phyloP scores from a whole-genome alignment of 2,888 invertebrate species.

The Trissolcus brochymenae region DNA sequence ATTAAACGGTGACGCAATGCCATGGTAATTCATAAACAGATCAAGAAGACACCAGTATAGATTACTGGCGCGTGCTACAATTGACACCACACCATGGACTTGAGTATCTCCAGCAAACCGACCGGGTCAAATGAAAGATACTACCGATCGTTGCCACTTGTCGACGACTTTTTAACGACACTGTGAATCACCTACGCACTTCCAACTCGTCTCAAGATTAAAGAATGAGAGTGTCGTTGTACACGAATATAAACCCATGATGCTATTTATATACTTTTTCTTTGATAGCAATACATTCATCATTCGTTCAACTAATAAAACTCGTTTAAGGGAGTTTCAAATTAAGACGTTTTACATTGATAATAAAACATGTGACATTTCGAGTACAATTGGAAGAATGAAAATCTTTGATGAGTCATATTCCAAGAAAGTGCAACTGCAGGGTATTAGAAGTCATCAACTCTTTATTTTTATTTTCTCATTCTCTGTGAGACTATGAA shows the following conservation, averaged over 20 bases:
- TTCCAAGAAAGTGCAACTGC: background rate
- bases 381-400: background rate
- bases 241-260: conserved; percentile 38
- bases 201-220: conserved; percentile 42
- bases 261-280: conserved; percentile 56
- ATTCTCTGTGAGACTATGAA: too few species aligned
- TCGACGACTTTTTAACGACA: conserved; percentile 64
- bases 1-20: conserved; percentile 66
- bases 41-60: conserved; percentile 63
- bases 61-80: conserved; percentile 73
- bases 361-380: conserved; percentile 18
- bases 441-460: too few species aligned
- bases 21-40: conserved; percentile 66
- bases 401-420: conserved; percentile 1
- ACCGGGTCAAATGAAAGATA: conserved; percentile 70
- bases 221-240: conserved; percentile 48
- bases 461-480: too few species aligned
- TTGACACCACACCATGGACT: conserved; percentile 67
- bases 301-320: conserved; percentile 48
- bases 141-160: conserved; percentile 68
- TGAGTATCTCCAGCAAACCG: conserved; percentile 67
- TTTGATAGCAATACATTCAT: conserved; percentile 44
- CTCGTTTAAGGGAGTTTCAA: conserved; percentile 36
- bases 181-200: conserved; percentile 59
- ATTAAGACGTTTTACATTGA: conserved; percentile 34